phyloP scores from a whole-genome alignment of 2,888 invertebrate genomes.

The Platypus cylindrus region DNA sequence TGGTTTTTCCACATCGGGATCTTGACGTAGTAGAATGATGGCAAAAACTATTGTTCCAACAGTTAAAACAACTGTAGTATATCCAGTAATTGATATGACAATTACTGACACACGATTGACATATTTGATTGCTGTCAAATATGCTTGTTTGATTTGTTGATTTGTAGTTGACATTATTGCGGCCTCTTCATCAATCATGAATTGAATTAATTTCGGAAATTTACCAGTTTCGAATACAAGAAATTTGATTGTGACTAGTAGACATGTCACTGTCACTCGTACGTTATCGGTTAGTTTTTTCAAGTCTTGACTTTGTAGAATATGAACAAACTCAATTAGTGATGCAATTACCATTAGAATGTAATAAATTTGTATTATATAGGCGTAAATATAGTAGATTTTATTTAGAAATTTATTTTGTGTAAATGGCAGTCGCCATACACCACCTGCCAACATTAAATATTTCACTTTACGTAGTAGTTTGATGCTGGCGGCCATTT shows the following conservation, averaged over 20 bases:
- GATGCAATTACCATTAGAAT: neutral
- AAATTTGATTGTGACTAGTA: slow-evolving; percentile 2
- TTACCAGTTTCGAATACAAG: slow-evolving; percentile 3
- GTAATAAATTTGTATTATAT: slow-evolving; percentile 3
- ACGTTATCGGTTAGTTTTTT: slow-evolving; percentile 7
- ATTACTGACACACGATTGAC: slow-evolving; percentile 1
- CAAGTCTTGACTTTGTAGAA: slow-evolving; percentile 4
- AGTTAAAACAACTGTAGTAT: slow-evolving; percentile 1
- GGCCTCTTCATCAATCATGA: slow-evolving; percentile 3
- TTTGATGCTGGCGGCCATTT: slow-evolving; percentile 1
- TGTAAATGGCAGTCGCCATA: slow-evolving; percentile 4
- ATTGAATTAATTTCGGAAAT: slow-evolving; percentile 2
- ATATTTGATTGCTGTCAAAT: slow-evolving; percentile 2
- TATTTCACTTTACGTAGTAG: slow-evolving; percentile 4
- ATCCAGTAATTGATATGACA: slow-evolving; percentile 1
- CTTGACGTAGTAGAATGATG: neutral
- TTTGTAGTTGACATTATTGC: slow-evolving; percentile 1
- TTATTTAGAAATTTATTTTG: neutral
- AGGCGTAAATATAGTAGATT: slow-evolving; percentile 2
- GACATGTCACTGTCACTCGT: slow-evolving; percentile 4
- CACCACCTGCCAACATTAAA: slow-evolving; percentile 7
- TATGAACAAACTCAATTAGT: slow-evolving; percentile 4
- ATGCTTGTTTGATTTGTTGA: slow-evolving; percentile 1
- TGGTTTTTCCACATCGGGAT: slow-evolving; percentile 1
- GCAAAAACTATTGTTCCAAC: neutral